Percentiles rank a stretch among this genome's conserved stretches.
These are phyloP conservation scores for Drosophila lacicola DNA, from an alignment of 2,888 invertebrate genomes.

Conservation along the genomic window DNA sequence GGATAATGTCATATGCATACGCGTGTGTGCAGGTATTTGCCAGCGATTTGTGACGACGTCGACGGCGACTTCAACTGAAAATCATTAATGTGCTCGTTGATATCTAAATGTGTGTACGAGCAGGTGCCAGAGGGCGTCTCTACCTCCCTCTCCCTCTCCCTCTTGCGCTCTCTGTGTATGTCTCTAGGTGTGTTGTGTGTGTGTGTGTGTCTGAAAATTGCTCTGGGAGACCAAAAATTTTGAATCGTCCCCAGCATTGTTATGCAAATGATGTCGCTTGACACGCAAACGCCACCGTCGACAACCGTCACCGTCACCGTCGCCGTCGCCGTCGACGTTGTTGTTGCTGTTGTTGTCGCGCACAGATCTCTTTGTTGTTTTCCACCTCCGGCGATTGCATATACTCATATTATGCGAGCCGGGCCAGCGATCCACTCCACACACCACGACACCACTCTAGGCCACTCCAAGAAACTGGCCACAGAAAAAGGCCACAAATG, in stretches of 20 bases:
- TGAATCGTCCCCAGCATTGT: slow-evolving; percentile 84
- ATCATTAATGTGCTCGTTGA: slow-evolving; percentile 59
- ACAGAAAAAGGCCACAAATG: slow-evolving; percentile 33
- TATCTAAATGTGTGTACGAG: slow-evolving; percentile 50
- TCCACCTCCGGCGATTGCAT: slow-evolving; percentile 67
- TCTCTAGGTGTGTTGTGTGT: slow-evolving; percentile 25
- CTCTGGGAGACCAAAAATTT: slow-evolving; percentile 78
- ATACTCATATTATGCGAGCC: slow-evolving; percentile 54
- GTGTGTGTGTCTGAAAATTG: slow-evolving; percentile 61
- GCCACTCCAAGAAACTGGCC: slow-evolving; percentile 25
- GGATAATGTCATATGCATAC: slow-evolving; percentile 72
- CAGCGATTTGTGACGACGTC: slow-evolving; percentile 60
- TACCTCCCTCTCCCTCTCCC: slow-evolving; percentile 9
- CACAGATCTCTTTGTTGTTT: slow-evolving; percentile 73
- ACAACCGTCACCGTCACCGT: slow-evolving; percentile 41
- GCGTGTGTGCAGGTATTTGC: slow-evolving; percentile 61
- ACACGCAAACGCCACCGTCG: slow-evolving; percentile 82
- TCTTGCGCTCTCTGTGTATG: slow-evolving; percentile 6
- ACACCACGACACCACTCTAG: slow-evolving; percentile 22
- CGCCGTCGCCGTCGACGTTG: not conserved
- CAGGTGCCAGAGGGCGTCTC: slow-evolving; percentile 68
- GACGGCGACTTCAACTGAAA: slow-evolving; percentile 51
- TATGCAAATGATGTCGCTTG: slow-evolving; percentile 85
- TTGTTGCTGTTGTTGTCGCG: slow-evolving; percentile 56
- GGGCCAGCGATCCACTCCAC: slow-evolving; percentile 25